phyloP scores from a whole-genome alignment of 2,888 invertebrate species.

The Nomada flava region DNA sequence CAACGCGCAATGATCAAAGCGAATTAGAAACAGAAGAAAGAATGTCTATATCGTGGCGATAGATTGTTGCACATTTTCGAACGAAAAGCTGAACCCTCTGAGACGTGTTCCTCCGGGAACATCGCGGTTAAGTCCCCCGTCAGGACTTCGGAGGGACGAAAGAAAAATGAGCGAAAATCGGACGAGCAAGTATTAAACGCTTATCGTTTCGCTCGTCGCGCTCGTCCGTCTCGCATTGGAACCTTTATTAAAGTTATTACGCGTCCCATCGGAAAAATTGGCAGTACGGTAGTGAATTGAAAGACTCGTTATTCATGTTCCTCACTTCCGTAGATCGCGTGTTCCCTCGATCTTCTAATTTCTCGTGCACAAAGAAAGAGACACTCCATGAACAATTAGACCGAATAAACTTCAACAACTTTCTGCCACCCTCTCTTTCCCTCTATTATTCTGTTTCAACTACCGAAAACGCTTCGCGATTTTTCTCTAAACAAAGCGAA shows the following conservation, averaged over 20 bases:
- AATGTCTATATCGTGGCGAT: no score
- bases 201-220: constrained; percentile 26
- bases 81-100: constrained; percentile 12
- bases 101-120: constrained; percentile 1
- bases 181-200: constrained; percentile 22
- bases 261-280: constrained; percentile 77
- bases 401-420: no score
- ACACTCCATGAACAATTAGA: not conserved
- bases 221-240: constrained; percentile 31
- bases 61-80: not conserved
- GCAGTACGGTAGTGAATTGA: constrained; percentile 81
- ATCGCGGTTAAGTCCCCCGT: constrained; percentile 27
- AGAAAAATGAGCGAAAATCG: constrained; percentile 34
- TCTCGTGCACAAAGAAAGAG: constrained; percentile 1
- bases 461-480: not conserved
- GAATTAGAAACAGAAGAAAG: no score
- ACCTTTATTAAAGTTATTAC: constrained; percentile 66
- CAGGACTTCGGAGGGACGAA: constrained; percentile 42
- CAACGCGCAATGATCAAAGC: no score
- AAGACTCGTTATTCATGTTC: constrained; percentile 73
- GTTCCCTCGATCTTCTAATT: constrained; percentile 34
- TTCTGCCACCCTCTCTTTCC: not conserved
- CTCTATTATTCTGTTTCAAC: no score
- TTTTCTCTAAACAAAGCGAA: not conserved
- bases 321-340: constrained; percentile 32